Evolutionary conservation across 2,888 invertebrate species (phyloP).

Genomic region (Drosophila anomalata): DNA sequence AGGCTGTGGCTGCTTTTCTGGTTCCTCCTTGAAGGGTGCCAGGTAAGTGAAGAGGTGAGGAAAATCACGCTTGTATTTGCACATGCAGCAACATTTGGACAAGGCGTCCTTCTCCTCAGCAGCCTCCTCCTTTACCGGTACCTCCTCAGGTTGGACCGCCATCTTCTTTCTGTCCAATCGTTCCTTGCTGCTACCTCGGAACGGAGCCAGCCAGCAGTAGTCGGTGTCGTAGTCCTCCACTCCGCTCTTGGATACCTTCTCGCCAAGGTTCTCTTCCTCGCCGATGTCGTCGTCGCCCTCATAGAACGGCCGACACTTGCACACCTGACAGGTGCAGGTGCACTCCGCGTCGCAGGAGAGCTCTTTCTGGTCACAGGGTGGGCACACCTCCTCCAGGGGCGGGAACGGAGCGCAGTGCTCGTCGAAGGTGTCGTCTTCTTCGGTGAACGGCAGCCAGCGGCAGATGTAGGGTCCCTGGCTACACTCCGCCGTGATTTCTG

Average conservation of each 20-base stretch:
- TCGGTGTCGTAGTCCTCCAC: slow-evolving; percentile 66
- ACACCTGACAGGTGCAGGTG: slow-evolving; percentile 61
- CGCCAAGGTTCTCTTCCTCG: slow-evolving; percentile 52
- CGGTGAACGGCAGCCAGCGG: slow-evolving; percentile 66
- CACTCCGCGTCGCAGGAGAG: slow-evolving; percentile 55
- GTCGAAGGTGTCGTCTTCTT: slow-evolving; percentile 38
- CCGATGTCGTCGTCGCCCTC: slow-evolving; percentile 7
- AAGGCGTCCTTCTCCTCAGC: slow-evolving; percentile 6
- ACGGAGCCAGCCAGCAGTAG: slow-evolving; percentile 62
- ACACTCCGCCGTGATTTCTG: slow-evolving; percentile 65
- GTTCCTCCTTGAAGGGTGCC: slow-evolving; percentile 39
- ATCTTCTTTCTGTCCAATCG: slow-evolving; percentile 3
- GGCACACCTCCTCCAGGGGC: slow-evolving; percentile 57
- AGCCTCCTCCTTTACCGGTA: slow-evolving; percentile 33
- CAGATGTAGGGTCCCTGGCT: slow-evolving; percentile 77
- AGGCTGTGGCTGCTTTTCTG: neutral
- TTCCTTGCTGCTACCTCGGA: slow-evolving; percentile 42
- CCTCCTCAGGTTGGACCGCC: neutral
- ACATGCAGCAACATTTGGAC: slow-evolving; percentile 46
- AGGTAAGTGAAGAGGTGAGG: slow-evolving; percentile 48
- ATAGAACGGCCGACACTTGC: slow-evolving; percentile 45
- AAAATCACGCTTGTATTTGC: slow-evolving; percentile 43
- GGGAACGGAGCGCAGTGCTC: slow-evolving; percentile 53
- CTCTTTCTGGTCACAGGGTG: slow-evolving; percentile 45
- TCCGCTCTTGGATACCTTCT: slow-evolving; percentile 50